A percentile compares a stretch with the other conserved stretches of the same genome.
These are phyloP conservation scores for Cynaeus angustus DNA, from an alignment of 2,888 invertebrate genomes.

Conservation along the genomic window DNA sequence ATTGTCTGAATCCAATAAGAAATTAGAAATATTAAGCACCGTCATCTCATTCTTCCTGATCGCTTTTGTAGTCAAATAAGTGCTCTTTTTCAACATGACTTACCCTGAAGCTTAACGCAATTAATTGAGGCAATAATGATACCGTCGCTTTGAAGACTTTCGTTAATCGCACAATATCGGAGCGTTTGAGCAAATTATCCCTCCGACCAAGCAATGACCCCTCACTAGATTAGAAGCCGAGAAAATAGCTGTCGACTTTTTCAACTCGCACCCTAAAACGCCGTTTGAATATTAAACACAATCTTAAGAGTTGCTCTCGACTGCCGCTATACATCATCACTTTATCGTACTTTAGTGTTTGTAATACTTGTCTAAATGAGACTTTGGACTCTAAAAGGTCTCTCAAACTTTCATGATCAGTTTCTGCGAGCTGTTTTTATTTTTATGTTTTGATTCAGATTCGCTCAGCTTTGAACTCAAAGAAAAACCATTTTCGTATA, in stretches of 20 bases:
- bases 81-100: constrained; percentile 13
- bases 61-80: constrained; percentile 19
- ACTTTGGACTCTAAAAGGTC: constrained; percentile 50
- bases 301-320: constrained; percentile 61
- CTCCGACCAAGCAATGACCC: constrained; percentile 55
- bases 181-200: constrained; percentile 57
- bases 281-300: constrained; percentile 63
- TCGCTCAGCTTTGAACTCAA: constrained; percentile 25
- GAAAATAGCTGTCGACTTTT: constrained; percentile 63
- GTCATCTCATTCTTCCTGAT: not conserved
- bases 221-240: constrained; percentile 59
- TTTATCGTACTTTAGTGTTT: constrained; percentile 62
- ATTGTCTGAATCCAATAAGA: no score
- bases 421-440: constrained; percentile 27
- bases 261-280: constrained; percentile 60
- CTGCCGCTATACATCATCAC: constrained; percentile 62
- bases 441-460: constrained; percentile 34
- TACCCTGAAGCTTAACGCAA: not conserved
- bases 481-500: constrained; percentile 35
- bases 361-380: constrained; percentile 59
- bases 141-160: constrained; percentile 19
- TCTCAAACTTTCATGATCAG: constrained; percentile 42
- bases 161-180: constrained; percentile 46
- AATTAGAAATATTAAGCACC: no score
- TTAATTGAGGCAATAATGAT: constrained; percentile 29